These are phyloP conservation scores for Steinernema hermaphroditum DNA, from an alignment of 2,888 invertebrate genomes.

Conservation along the genomic window DNA sequence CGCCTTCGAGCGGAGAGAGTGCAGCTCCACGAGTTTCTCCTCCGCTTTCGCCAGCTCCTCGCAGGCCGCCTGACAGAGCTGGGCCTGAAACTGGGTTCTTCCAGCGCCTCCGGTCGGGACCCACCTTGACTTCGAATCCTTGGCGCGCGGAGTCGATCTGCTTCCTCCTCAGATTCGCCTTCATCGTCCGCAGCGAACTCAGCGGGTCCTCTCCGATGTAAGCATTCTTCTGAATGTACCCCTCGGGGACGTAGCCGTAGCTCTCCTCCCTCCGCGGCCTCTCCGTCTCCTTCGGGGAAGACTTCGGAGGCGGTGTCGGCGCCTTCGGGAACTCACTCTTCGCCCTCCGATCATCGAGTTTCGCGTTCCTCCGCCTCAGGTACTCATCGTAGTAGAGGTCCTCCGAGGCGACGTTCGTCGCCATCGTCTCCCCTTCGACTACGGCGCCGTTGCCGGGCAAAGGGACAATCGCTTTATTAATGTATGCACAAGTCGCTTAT, in stretches of 20 bases:
- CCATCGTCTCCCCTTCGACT: background rate
- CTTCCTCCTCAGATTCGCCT: conserved; percentile 45
- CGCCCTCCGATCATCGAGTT: background rate
- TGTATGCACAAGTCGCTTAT: background rate
- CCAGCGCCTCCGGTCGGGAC: background rate
- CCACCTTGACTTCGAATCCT: conserved; percentile 8
- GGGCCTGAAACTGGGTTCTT: conserved; percentile 36
- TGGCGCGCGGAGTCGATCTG: background rate
- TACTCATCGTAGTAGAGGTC: conserved; percentile 24
- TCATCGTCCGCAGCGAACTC: conserved; percentile 50
- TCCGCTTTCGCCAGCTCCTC: conserved; percentile 49
- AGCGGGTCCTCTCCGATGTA: conserved; percentile 52
- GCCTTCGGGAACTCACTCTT: background rate
- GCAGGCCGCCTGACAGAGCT: conserved; percentile 49
- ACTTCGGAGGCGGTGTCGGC: conserved; percentile 1
- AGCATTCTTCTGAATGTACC: background rate
- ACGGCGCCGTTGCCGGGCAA: background rate
- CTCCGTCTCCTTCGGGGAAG: background rate
- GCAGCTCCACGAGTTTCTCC: conserved; percentile 46
- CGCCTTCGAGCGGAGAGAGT: conserved; percentile 46
- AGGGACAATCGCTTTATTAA: background rate
- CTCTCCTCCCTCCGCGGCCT: background rate
- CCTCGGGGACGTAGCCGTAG: background rate
- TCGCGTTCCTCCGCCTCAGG: conserved; percentile 9
- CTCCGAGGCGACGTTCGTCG: background rate